Percentiles rank a stretch among this genome's conserved stretches.
These are phyloP conservation scores for Amazona finschi DNA, from an alignment of 2,797 vertebrate species.

Conservation along the genomic window DNA sequence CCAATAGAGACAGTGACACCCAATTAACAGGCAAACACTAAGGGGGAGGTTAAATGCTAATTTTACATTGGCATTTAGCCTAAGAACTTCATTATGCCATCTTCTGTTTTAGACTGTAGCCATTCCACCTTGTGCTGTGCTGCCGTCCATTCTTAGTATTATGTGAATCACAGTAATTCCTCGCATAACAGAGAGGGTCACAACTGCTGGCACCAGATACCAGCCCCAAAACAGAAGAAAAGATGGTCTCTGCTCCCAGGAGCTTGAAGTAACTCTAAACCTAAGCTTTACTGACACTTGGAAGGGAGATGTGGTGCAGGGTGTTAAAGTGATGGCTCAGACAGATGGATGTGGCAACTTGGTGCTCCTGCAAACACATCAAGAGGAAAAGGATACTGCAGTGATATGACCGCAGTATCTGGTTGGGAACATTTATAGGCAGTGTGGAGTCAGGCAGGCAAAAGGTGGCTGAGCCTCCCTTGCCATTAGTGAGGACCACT, in stretches of 20 bases:
- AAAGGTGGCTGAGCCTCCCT: background rate
- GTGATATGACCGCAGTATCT: background rate
- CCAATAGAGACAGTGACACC: background rate
- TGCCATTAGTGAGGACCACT: background rate
- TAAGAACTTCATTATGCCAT: slow-evolving; percentile 53
- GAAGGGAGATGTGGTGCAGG: background rate
- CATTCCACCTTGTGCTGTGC: slow-evolving; percentile 5
- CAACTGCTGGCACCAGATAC: background rate
- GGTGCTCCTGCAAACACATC: background rate
- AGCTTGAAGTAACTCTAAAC: background rate
- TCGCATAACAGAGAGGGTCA: background rate
- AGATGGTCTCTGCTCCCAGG: background rate
- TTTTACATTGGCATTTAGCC: slow-evolving; percentile 48
- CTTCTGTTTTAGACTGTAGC: slow-evolving; percentile 44
- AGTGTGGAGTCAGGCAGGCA: background rate
- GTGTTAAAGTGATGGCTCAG: background rate
- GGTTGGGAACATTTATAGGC: background rate
- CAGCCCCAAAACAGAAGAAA: background rate
- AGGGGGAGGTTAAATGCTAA: slow-evolving; percentile 40
- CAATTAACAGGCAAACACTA: slow-evolving; percentile 48
- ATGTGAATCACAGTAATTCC: background rate
- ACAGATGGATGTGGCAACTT: background rate
- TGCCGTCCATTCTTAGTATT: background rate
- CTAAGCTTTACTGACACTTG: background rate
- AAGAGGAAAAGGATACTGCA: background rate